phyloP scores from a whole-genome alignment of 2,888 invertebrate genomes.

The Lasius platythorax region DNA sequence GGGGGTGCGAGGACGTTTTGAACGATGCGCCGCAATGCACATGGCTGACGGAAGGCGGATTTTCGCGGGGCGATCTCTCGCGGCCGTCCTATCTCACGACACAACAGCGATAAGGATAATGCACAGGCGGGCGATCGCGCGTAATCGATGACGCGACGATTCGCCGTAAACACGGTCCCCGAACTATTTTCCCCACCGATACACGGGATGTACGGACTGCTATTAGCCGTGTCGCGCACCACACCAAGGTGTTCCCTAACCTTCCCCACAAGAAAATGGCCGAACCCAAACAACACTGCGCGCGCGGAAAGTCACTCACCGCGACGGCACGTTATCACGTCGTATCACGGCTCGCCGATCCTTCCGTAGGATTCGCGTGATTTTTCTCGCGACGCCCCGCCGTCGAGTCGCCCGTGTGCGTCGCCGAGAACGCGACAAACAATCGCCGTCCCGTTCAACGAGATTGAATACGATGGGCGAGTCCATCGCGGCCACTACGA shows the following conservation, averaged over 20 bases:
- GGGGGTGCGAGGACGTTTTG: conserved; percentile 78
- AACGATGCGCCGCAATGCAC: conserved; percentile 75
- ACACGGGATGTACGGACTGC: no score
- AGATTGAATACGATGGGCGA: conserved; percentile 77
- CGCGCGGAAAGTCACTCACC: conserved; percentile 30
- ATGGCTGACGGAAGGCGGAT: conserved; percentile 74
- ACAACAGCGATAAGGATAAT: background rate
- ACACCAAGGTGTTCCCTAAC: conserved; percentile 53
- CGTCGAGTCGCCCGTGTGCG: conserved; percentile 22
- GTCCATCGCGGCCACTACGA: conserved; percentile 76
- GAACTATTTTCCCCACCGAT: no score
- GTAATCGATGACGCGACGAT: background rate
- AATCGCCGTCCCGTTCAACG: conserved; percentile 21
- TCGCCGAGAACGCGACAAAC: background rate
- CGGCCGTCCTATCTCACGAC: no score
- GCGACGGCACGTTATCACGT: conserved; percentile 26
- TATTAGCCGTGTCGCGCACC: background rate
- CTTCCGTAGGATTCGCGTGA: background rate
- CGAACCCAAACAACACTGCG: conserved; percentile 72
- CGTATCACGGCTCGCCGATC: background rate
- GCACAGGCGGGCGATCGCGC: background rate
- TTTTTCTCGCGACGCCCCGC: conserved; percentile 27
- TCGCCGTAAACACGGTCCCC: no score
- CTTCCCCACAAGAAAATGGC: conserved; percentile 81
- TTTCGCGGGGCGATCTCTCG: conserved; percentile 30